Evolutionary conservation across 1,140 invertebrate genomes (phyloP).

Genomic region (Cyphomyrmex costatus): DNA sequence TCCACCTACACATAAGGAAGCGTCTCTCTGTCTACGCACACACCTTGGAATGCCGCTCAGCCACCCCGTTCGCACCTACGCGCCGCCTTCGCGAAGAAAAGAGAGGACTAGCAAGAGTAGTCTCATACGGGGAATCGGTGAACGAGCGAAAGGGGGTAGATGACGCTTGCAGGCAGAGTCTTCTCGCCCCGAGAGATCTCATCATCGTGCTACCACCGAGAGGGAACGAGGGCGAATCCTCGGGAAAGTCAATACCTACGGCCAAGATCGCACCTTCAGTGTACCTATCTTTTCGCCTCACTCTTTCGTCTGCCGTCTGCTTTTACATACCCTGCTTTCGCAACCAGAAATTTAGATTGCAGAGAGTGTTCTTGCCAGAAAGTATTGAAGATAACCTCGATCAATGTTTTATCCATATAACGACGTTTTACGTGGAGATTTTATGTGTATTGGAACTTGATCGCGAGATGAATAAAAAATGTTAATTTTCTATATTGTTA

Average conservation of each 20-base stretch:
- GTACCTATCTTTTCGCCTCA: slow-evolving; percentile 48
- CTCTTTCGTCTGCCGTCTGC: slow-evolving; percentile 14
- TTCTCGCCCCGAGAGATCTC: slow-evolving; percentile 72
- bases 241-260: slow-evolving; percentile 77
- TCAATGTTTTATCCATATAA: slow-evolving; percentile 61
- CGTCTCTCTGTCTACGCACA: slow-evolving; percentile 43
- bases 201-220: slow-evolving; percentile 69
- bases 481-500: background rate
- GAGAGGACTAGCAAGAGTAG: background rate
- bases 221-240: slow-evolving; percentile 64
- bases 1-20: slow-evolving; percentile 58
- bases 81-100: slow-evolving; percentile 19
- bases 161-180: slow-evolving; percentile 63
- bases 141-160: slow-evolving; percentile 17
- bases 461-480: slow-evolving; percentile 1
- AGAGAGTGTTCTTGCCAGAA: background rate
- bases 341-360: slow-evolving; percentile 57
- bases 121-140: background rate
- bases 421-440: background rate
- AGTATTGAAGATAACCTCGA: slow-evolving; percentile 11
- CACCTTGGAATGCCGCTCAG: slow-evolving; percentile 40
- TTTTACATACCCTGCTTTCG: background rate
- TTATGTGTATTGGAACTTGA: slow-evolving; percentile 21
- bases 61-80: slow-evolving; percentile 62
- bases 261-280: slow-evolving; percentile 67